Conservation (phyloP, 2,797 vertebrate species). For the Cetoscarus ocellatus region DNA sequence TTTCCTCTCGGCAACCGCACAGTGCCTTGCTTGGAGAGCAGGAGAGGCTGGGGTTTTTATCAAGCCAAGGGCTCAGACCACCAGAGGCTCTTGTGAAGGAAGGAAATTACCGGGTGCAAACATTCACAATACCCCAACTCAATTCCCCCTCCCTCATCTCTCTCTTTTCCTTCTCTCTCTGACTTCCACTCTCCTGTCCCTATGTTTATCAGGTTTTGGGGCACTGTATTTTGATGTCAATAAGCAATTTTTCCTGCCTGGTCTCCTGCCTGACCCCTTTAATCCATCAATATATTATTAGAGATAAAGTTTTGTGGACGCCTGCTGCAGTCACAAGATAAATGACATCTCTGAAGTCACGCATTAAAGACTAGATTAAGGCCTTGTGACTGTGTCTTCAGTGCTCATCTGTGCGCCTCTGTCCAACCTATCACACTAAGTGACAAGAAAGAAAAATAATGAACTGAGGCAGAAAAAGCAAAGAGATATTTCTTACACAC, state of each 20-base stretch:
- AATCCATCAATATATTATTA: constrained; percentile 99
- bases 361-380: constrained; percentile 99
- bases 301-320: constrained; percentile 99
- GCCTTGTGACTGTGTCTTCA: constrained; percentile 99
- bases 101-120: constrained; percentile 87
- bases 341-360: constrained; percentile 99
- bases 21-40: constrained; percentile 77
- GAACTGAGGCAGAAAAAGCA: constrained; percentile 99
- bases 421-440: constrained; percentile 99
- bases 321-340: constrained; percentile 99
- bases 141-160: constrained; percentile 74
- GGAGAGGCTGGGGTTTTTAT: constrained; percentile 82
- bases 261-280: constrained; percentile 99
- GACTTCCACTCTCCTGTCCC: constrained; percentile 90
- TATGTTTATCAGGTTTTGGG: constrained; percentile 99
- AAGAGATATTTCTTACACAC: constrained; percentile 94
- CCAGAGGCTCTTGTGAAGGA: constrained; percentile 88
- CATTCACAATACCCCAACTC: constrained; percentile 86
- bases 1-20: constrained; percentile 75
- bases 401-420: constrained; percentile 99
- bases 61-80: constrained; percentile 86
- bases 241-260: constrained; percentile 99
- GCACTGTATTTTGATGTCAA: constrained; percentile 99
- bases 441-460: constrained; percentile 99
- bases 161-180: constrained; percentile 76